Base-by-base conservation (phyloP, 2,888 invertebrate genomes). In the Busseola fusca region DNA sequence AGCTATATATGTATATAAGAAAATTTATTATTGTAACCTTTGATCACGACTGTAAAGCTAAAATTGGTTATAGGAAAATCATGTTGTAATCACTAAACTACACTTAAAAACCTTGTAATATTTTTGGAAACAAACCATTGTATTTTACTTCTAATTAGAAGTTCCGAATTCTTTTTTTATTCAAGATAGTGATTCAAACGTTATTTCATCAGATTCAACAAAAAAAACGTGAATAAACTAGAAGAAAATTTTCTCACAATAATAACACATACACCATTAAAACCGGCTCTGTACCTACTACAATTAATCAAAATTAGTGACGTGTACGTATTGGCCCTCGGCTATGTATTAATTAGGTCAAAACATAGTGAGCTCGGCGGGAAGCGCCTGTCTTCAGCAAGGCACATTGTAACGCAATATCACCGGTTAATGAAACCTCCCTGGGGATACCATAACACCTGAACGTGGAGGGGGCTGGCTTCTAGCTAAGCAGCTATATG, bases 281-380 rank as follows among this genome's bases (percentile, higher is more conserved):
- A 77, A 56, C 27, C 40, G 48, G 34, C 52, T 74, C 83, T 88
- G 72, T 70, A 74, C 34, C 34, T 34, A 34, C 72, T 62, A 80
- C 74, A 88, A 90, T 91, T 91, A 87, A 91, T 91, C 90, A 91
- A 90, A 91, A 90, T 91, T 90, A 89, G 86, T 87, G 84, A 85
- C 85, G 78, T 88, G 82, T 81, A 77, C 69, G 76, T 76, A 74
- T 85, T 85, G 88, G 91, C 91, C 89, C 89, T 76, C 71, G 88
- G 87, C 87, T 86, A 90, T 90, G 89, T 89, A 92, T 91, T 92
- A 93, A 93, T 92, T 92, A 91, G 91, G 92, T 92, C 91, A 90
- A 89, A 92, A 91, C 89, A 91, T 81, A 77, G 84, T 82, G 84
- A 83, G 85, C 85, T 78, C 74, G 83, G 85, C 84, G 81, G 86